Evolutionary conservation across 92 coral and sea anemone genomes (phyloP).

Genomic region (Pocillopora grandis): DNA sequence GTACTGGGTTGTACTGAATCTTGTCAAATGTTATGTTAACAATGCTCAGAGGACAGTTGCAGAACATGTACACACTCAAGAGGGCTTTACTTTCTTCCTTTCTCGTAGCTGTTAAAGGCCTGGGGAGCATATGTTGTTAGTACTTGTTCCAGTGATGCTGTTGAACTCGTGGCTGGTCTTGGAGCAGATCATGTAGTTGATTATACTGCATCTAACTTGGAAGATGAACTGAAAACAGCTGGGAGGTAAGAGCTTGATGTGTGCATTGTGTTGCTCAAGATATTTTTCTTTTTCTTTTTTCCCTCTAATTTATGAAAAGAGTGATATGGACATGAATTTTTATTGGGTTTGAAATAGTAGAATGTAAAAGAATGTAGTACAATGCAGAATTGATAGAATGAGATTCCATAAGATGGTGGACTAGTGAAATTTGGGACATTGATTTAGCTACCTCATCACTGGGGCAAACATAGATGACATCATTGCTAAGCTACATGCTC

Average conservation of each 20-base stretch:
- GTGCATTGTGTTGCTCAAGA: neutral
- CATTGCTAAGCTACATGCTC: too few species aligned
- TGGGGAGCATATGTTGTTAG: slow-evolving; percentile 97
- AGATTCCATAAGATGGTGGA: too few species aligned
- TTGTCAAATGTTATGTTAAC: neutral
- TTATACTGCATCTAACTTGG: slow-evolving; percentile 61
- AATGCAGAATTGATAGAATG: too few species aligned
- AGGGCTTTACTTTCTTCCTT: too few species aligned
- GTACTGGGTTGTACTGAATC: neutral
- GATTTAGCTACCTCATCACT: too few species aligned
- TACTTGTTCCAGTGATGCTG: slow-evolving; percentile 88
- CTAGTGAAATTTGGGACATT: too few species aligned
- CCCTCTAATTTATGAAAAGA: too few species aligned
- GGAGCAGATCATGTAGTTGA: slow-evolving; percentile 93
- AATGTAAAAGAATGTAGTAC: too few species aligned
- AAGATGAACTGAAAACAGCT: slow-evolving; percentile 41
- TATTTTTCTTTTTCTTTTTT: neutral
- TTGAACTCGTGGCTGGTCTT: slow-evolving; percentile 72
- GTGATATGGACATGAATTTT: neutral
- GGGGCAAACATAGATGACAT: too few species aligned
- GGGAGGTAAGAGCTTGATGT: slow-evolving; percentile 44
- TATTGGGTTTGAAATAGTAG: too few species aligned
- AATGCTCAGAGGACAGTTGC: too few species aligned
- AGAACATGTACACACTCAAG: too few species aligned
- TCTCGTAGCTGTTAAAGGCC: slow-evolving; percentile 74